These are phyloP conservation scores for Boulengeromyrus knoepffleri DNA, from an alignment of 2,113 vertebrate species.

Conservation along the genomic window DNA sequence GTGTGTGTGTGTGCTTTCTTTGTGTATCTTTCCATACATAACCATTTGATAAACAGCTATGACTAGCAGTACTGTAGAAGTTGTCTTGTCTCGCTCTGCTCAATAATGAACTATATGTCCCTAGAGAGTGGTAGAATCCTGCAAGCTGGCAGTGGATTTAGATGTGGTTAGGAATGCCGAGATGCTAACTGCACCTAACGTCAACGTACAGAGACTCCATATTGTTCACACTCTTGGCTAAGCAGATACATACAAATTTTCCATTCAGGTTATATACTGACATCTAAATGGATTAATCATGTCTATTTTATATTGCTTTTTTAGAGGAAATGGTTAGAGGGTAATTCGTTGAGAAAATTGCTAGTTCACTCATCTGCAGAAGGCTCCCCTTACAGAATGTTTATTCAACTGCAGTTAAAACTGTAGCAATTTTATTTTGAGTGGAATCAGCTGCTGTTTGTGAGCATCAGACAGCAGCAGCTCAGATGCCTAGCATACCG, in stretches of 20 bases:
- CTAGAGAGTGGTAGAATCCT: not conserved
- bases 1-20: not conserved
- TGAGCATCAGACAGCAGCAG: not conserved
- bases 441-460: not conserved
- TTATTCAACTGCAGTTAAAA: not conserved
- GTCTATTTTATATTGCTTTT: not conserved
- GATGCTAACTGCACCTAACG: not conserved
- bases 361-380: not conserved
- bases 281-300: not conserved
- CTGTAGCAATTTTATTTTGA: not conserved
- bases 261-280: not conserved
- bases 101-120: not conserved
- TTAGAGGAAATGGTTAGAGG: not conserved
- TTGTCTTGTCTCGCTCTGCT: not conserved
- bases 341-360: not conserved
- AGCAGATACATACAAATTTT: not conserved
- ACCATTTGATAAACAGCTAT: not conserved
- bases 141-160: not conserved
- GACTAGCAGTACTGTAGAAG: not conserved
- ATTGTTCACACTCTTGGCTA: not conserved
- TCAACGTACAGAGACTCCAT: not conserved
- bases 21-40: not conserved
- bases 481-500: not conserved
- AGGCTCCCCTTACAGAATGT: not conserved
- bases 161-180: not conserved